Conservation (phyloP, 92 coral and sea anemone genomes). For the Siderastrea siderea region DNA sequence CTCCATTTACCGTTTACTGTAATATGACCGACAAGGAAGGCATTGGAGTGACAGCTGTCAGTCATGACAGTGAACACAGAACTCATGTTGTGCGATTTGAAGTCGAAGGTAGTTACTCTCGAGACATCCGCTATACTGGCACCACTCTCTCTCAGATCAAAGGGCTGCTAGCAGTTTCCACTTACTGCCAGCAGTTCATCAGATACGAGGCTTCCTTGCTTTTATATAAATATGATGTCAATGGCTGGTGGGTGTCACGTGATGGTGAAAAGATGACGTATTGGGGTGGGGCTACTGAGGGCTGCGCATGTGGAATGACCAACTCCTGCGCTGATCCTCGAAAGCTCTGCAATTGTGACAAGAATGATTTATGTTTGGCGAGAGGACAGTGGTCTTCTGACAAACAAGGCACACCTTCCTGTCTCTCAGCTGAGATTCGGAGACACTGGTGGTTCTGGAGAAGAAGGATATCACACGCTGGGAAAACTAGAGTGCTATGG, state of each 20-base stretch:
- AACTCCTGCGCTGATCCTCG: not conserved
- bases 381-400: not conserved
- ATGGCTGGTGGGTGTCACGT: conserved; percentile 6
- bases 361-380: conserved; percentile 17
- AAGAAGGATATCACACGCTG: conserved; percentile 20
- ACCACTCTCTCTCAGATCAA: conserved; percentile 12
- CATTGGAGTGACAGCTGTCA: conserved; percentile 49
- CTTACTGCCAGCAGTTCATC: conserved; percentile 26
- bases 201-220: not conserved
- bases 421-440: too few relatives aligned
- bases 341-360: conserved; percentile 39
- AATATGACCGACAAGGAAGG: conserved; percentile 45
- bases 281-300: not conserved
- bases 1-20: conserved; percentile 42
- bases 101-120: not conserved
- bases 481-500: not conserved
- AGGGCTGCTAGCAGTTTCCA: conserved; percentile 6
- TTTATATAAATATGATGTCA: too few relatives aligned
- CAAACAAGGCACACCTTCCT: too few relatives aligned
- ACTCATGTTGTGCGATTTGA: conserved; percentile 12
- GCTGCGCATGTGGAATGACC: conserved; percentile 21
- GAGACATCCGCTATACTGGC: not conserved
- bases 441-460: too few relatives aligned
- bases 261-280: conserved; percentile 12
- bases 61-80: conserved; percentile 56